A percentile compares a stretch with the other conserved stretches of the same genome.
phyloP scores from a whole-genome alignment of 2,797 vertebrate genomes.

The Luscinia megarhynchos region DNA sequence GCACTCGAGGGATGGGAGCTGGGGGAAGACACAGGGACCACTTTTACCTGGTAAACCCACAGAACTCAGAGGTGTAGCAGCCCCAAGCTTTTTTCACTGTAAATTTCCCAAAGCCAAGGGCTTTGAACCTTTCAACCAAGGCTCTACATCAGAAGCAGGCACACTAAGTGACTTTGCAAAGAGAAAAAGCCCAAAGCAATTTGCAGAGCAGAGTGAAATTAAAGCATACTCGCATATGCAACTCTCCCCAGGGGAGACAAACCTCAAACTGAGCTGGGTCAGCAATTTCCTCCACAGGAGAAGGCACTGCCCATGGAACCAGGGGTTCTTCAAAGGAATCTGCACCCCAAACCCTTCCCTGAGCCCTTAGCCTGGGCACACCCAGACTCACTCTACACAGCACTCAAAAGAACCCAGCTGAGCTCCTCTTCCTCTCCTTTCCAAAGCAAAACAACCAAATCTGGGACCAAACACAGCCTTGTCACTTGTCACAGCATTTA shows the following conservation, averaged over 20 bases:
- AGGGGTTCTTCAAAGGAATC: too few species aligned
- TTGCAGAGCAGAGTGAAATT: neutral
- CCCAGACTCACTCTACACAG: neutral
- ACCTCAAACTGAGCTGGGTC: neutral
- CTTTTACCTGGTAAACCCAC: neutral
- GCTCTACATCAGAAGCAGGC: neutral
- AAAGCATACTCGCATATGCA: neutral
- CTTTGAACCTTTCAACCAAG: neutral
- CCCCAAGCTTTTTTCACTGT: neutral
- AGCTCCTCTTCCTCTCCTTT: neutral
- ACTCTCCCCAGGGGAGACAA: neutral
- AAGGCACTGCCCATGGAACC: neutral
- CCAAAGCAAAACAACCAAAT: neutral
- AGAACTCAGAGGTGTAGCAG: neutral
- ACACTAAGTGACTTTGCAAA: neutral
- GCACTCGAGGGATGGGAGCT: neutral
- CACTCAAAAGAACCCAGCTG: neutral
- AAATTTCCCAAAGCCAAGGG: neutral
- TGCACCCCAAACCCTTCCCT: neutral
- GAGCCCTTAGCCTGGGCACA: neutral
- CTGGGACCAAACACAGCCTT: neutral
- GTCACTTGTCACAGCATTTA: rapidly evolving
- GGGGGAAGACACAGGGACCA: neutral
- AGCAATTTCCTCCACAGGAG: neutral
- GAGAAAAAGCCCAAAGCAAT: neutral